Conservation (phyloP, 2,797 vertebrate species). For the Ctenochaetus hawaiiensis region DNA sequence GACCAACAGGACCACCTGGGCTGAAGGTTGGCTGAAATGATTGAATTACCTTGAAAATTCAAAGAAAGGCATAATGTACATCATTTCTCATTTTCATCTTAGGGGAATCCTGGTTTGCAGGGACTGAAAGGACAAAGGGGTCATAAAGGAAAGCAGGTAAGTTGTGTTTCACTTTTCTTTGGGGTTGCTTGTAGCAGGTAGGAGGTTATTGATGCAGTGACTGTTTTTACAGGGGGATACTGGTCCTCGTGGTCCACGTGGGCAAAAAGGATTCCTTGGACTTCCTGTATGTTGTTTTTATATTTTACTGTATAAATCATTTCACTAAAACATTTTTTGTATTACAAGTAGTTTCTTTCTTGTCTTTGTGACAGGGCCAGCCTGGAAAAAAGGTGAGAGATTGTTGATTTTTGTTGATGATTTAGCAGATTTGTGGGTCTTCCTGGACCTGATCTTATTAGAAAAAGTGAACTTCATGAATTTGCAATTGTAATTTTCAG, state of each 20-base stretch:
- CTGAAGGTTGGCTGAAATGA: constrained; percentile 70
- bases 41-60: background rate
- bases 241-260: constrained; percentile 77
- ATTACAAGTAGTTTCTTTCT: constrained; percentile 16
- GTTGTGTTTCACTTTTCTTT: background rate
- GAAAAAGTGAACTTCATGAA: background rate
- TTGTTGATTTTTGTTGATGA: background rate
- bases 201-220: background rate
- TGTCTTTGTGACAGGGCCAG: constrained; percentile 74
- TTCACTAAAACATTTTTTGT: background rate
- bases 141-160: constrained; percentile 78
- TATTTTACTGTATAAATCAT: constrained; percentile 12
- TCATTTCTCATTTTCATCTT: background rate
- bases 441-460: background rate
- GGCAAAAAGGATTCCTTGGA: constrained; percentile 72
- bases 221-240: constrained; percentile 75
- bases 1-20: constrained; percentile 74
- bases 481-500: background rate
- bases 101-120: constrained; percentile 79
- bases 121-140: constrained; percentile 78
- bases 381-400: constrained; percentile 79
- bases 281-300: constrained; percentile 68
- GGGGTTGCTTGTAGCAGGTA: background rate
- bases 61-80: background rate
- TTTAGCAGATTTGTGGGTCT: background rate